Base-by-base conservation (phyloP, 2,888 invertebrate species). In the Cybosia mesomella region DNA sequence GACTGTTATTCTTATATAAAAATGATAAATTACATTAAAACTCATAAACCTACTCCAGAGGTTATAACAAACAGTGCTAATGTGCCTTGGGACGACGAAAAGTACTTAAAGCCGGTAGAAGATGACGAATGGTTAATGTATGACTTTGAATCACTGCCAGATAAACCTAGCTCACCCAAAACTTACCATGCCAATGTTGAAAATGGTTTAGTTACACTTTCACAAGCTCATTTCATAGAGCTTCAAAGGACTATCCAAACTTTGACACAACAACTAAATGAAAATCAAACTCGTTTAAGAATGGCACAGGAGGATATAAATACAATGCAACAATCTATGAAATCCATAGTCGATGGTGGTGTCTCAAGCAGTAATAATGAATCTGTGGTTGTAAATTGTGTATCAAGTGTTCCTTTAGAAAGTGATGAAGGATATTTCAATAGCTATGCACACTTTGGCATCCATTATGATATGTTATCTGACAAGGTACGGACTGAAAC, bases 401-500 rank as follows among this genome's bases (percentile, higher is more conserved):
- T 92, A 0, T 89, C 90, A 11, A 91, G 95, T 80, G 91, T 96
- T 59, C 95, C 96, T 61, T 85, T 96, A 62, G 95, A 96, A 81
- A 96, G 96, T 80, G 98, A 98, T 87, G 97, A 96, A 81, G 96
- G 96, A 60, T 98, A 98, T 89, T 98, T 98, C 77, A 97, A 95
- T 84, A 97, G 98, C 2, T 99, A 99, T 85, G 97, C 98, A 64
- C 98, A 98, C 92, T 98, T 98, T 91, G 97, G 97, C 28, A 99
- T 99, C 84, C 99, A 99, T 91, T 97, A 98, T 86, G 98, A 98
- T 85, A 99, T 99, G 99, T 95, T 99, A 53, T 97, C 97, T 96
- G 98, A 98, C 87, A 96, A 96, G 89, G 96, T 98, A 5, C 95
- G 99, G 66, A 99, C 99, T 4, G 97, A 97, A 86, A 97, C 97